Base-by-base conservation (phyloP, 2,113 vertebrate genomes). In the Eulacestoma nigropectus region DNA sequence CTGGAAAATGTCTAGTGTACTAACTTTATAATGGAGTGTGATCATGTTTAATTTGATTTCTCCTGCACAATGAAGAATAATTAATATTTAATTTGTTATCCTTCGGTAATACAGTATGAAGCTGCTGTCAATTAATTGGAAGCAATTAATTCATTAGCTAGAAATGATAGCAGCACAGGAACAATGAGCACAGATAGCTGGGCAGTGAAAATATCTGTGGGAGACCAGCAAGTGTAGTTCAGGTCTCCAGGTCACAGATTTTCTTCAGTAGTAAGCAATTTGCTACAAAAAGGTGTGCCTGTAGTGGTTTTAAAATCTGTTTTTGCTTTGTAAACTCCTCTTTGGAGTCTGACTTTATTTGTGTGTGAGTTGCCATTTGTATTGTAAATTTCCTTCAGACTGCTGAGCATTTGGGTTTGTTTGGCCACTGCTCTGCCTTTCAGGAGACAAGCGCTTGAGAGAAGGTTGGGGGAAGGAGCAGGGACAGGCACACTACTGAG, bases 61-160 rank as follows among this genome's bases (percentile, higher is more conserved):
- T 95, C 72, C 74, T 92, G 93, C 87, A 96, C 89, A 96, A 85
- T 95, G 87, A 94, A 95, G 76, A 52, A 42, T 96, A 95, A 96
- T 97, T 94, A 97, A 95, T 92, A 93, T 97, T 97, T 97, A 96
- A 97, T 97, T 95, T 96, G 85, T 89, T 96, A 94, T 97, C 93
- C 93, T 95, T 93, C 7, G 8, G 65, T 95, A 93, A 93, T 96
- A 85, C 85, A 92, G 21, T 78, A 87, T 81, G 91, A 93, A 82
- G 69, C 88, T 91, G 63, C 77, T 93, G 63, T 85, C 93, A 96
- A 87, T 96, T 96, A 97, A 96, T 95, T 95, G 76, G 70, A 73
- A 90, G 63, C 70, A 96, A 96, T 97, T 97, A 97, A 94, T 96
- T 97, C 37, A 89, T 95, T 94, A 96, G n/a, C 25, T 85, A 87